A percentile compares a stretch with the other conserved stretches of the same genome.
Evolutionary conservation across 1,140 invertebrate species (phyloP).

Genomic region (Cyclargus thomasi): DNA sequence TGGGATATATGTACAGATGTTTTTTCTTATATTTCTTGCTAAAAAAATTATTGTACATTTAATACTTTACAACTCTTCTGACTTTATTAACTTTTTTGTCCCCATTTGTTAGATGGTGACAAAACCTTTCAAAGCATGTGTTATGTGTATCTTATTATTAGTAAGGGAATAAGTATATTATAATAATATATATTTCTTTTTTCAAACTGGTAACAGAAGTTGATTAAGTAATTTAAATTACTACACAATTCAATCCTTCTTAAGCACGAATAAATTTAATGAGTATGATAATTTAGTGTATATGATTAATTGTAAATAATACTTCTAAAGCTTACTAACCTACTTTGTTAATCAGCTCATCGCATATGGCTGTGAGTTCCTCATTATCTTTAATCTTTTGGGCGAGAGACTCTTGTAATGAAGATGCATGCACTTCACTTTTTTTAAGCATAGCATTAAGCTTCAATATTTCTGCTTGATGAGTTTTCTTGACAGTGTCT

Average conservation of each 20-base stretch:
- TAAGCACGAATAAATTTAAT: conserved; percentile 10
- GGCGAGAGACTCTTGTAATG: conserved; percentile 81
- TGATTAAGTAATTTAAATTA: conserved; percentile 29
- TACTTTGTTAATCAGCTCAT: conserved; percentile 83
- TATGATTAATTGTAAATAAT: conserved; percentile 3
- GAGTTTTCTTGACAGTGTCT: conserved; percentile 78
- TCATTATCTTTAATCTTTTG: conserved; percentile 87
- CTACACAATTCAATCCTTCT: conserved; percentile 6
- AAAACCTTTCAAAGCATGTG: too few species aligned
- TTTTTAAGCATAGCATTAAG: conserved; percentile 85
- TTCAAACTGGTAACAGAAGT: conserved; percentile 46
- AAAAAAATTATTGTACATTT: too few species aligned
- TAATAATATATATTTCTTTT: conserved; percentile 40
- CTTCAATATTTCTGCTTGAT: conserved; percentile 82
- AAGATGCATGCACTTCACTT: conserved; percentile 82
- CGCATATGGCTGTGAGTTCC: conserved; percentile 86
- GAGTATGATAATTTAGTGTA: conserved; percentile 13
- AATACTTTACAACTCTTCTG: too few species aligned
- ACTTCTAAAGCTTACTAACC: conserved; percentile 38
- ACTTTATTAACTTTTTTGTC: too few species aligned
- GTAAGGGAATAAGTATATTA: conserved; percentile 31
- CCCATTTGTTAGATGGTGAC: too few species aligned
- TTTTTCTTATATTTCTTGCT: too few species aligned
- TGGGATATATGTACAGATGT: too few species aligned
- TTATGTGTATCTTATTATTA: too few species aligned